Evolutionary conservation across 2,888 invertebrate species (phyloP).

Genomic region (Hydropsyche betteni): DNA sequence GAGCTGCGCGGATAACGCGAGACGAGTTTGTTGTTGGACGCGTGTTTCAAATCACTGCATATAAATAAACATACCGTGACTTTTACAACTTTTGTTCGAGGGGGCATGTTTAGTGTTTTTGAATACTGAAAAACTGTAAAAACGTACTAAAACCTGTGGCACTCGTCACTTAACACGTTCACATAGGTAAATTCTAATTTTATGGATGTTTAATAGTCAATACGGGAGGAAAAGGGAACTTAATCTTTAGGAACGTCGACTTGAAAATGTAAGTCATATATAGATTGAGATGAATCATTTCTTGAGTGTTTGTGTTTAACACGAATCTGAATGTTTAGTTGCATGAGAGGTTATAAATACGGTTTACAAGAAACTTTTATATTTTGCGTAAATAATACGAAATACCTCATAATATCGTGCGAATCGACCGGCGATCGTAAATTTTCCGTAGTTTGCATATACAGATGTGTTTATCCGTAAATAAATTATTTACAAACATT

Average conservation of each 20-base stretch:
- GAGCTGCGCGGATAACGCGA: conserved; percentile 19
- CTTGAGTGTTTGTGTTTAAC: too few species aligned
- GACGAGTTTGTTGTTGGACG: conserved; percentile 6
- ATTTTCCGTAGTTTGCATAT: neutral
- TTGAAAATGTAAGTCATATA: too few species aligned
- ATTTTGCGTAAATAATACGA: conserved; percentile 3
- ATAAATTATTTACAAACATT: conserved; percentile 7
- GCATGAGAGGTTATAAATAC: too few species aligned
- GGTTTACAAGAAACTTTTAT: too few species aligned
- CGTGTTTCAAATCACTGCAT: conserved; percentile 34
- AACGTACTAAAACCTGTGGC: conserved; percentile 42
- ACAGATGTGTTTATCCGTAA: conserved; percentile 13
- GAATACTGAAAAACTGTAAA: conserved; percentile 41
- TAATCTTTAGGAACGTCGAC: neutral
- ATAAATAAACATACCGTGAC: conserved; percentile 48
- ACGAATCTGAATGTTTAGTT: too few species aligned
- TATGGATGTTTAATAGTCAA: conserved; percentile 41
- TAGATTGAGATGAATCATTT: too few species aligned
- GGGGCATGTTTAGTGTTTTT: conserved; percentile 39
- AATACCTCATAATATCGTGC: neutral
- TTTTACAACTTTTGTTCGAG: conserved; percentile 44
- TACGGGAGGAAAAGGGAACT: neutral
- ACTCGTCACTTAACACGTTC: conserved; percentile 34
- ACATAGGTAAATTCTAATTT: conserved; percentile 40
- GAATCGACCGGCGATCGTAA: neutral